Evolutionary conservation across 2,113 vertebrate genomes (phyloP).

Genomic region (Seriola aureovittata): DNA sequence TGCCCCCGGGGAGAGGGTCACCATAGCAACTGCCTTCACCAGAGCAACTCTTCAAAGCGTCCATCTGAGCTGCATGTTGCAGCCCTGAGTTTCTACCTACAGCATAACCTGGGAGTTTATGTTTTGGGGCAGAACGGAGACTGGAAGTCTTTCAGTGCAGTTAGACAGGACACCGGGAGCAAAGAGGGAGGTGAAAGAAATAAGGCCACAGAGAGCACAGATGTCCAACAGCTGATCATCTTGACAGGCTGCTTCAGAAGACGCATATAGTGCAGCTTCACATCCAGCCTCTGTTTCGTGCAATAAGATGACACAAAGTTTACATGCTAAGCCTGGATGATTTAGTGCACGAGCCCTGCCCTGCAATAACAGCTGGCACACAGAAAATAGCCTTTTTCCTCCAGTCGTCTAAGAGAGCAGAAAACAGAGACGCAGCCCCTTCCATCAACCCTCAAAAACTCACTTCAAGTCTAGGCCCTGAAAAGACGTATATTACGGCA

Average conservation of each 20-base stretch:
- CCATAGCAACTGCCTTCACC: conserved; percentile 85
- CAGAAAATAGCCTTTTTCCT: conserved; percentile 31
- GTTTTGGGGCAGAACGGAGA: conserved; percentile 14
- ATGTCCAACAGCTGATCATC: conserved; percentile 61
- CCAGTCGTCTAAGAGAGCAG: conserved; percentile 7
- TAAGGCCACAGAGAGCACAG: conserved; percentile 43
- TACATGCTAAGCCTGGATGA: conserved; percentile 56
- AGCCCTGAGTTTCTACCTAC: conserved; percentile 47
- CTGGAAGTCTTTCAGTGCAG: conserved; percentile 10
- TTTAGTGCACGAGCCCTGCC: conserved; percentile 34
- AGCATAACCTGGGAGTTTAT: conserved; percentile 63
- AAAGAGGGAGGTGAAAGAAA: conserved; percentile 28
- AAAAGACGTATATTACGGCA: conserved; percentile 12
- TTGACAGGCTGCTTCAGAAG: conserved; percentile 29
- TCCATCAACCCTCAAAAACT: conserved; percentile 16
- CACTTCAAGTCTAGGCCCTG: conserved; percentile 1
- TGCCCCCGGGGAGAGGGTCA: conserved; percentile 80
- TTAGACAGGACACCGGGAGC: conserved; percentile 4
- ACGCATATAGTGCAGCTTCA: conserved; percentile 6
- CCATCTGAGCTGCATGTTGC: conserved; percentile 65
- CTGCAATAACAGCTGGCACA: conserved; percentile 57
- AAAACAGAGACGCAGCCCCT: not conserved
- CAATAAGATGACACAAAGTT: conserved; percentile 65
- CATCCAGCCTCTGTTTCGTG: conserved; percentile 26
- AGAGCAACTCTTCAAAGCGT: conserved; percentile 79